These are phyloP conservation scores for Biston stratarius DNA, from an alignment of 2,888 invertebrate species.

Conservation along the genomic window DNA sequence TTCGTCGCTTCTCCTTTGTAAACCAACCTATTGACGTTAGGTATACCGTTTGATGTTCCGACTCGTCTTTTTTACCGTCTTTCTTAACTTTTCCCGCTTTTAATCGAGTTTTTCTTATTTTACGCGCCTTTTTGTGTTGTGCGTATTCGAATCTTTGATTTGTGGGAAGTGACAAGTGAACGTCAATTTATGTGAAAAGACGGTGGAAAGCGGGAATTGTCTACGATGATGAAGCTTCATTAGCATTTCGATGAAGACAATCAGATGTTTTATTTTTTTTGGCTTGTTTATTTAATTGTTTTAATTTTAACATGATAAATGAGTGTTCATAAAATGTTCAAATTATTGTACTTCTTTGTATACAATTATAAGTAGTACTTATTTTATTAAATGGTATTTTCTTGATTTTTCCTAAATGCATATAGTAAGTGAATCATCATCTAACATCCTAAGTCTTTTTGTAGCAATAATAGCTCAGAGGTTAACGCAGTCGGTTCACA, in stretches of 20 bases:
- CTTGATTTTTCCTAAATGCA: too few species aligned
- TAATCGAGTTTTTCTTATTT: slow-evolving; percentile 19
- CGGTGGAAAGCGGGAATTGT: not conserved
- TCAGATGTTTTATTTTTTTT: not conserved
- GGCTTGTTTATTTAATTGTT: not conserved
- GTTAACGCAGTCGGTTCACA: too few species aligned
- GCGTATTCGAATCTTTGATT: slow-evolving; percentile 20
- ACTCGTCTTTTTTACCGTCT: slow-evolving; percentile 39
- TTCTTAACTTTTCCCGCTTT: slow-evolving; percentile 21
- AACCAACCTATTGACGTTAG: slow-evolving; percentile 74
- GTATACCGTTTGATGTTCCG: slow-evolving; percentile 63
- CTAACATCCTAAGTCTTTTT: too few species aligned
- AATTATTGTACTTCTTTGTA: too few species aligned
- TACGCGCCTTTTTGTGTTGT: slow-evolving; percentile 25
- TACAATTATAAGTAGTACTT: too few species aligned
- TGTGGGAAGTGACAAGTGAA: slow-evolving; percentile 20
- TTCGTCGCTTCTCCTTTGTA: slow-evolving; percentile 62
- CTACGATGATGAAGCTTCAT: not conserved
- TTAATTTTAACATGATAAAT: not conserved
- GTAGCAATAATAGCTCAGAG: too few species aligned
- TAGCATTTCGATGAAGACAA: not conserved
- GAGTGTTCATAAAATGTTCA: not conserved
- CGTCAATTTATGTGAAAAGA: slow-evolving; percentile 34
- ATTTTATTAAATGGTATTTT: too few species aligned
- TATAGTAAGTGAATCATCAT: too few species aligned